phyloP scores from a whole-genome alignment of 2,113 vertebrate genomes.

The Mesoclemmys tuberculata region DNA sequence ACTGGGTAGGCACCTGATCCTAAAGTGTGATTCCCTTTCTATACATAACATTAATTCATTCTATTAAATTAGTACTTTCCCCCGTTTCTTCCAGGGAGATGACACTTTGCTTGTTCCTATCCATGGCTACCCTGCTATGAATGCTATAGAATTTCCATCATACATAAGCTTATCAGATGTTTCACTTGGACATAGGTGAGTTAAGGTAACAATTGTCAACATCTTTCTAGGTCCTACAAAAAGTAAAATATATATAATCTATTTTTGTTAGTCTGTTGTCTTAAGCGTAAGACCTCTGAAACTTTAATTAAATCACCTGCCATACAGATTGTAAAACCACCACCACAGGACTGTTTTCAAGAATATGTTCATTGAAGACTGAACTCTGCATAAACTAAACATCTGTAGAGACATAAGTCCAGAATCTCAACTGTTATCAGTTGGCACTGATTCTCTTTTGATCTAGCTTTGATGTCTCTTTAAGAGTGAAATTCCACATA shows the following conservation, averaged over 20 bases:
- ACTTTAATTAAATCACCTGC: neutral
- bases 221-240: neutral
- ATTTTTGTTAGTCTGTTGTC: neutral
- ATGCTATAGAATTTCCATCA: conserved; percentile 88
- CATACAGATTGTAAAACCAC: neutral
- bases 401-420: neutral
- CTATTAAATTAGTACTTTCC: conserved; percentile 8
- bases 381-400: neutral
- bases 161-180: conserved; percentile 86
- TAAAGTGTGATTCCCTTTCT: neutral
- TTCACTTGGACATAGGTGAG: conserved; percentile 89
- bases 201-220: neutral
- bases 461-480: neutral
- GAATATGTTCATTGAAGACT: rapidly evolving
- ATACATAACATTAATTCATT: neutral
- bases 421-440: neutral
- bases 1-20: neutral
- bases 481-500: neutral
- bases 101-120: conserved; percentile 90
- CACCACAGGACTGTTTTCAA: neutral
- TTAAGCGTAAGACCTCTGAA: neutral
- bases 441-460: neutral
- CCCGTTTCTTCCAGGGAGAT: conserved; percentile 80
- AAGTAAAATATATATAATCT: neutral
- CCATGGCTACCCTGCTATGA: conserved; percentile 90